Conservation (phyloP, 2,888 invertebrate genomes). For the Tenthredo distinguenda region DNA sequence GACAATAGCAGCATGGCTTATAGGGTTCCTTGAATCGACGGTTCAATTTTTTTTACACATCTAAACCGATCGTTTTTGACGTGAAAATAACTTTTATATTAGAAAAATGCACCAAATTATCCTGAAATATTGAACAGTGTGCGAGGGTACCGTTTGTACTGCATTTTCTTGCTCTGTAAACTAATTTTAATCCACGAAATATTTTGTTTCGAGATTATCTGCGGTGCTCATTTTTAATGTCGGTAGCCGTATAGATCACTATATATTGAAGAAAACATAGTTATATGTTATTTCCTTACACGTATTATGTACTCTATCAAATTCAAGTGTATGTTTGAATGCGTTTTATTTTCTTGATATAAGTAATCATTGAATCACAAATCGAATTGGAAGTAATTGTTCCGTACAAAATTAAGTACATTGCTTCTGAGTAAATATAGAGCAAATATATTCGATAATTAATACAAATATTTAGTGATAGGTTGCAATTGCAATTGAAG, state of each 20-base stretch:
- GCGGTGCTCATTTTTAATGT: neutral
- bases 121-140: neutral
- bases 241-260: neutral
- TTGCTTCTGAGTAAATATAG: conserved; percentile 17
- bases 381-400: conserved; percentile 3
- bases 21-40: neutral
- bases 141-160: neutral
- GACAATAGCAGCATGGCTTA: neutral
- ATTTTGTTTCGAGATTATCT: neutral
- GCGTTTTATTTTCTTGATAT: conserved; percentile 20
- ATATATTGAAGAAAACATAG: neutral
- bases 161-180: neutral
- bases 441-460: neutral
- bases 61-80: neutral
- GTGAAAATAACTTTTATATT: neutral
- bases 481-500: neutral
- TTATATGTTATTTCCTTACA: neutral
- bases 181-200: neutral
- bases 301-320: conserved; percentile 1
- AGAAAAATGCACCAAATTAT: neutral
- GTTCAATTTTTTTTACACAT: neutral
- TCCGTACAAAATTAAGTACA: conserved; percentile 35
- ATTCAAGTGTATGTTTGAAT: conserved; percentile 19
- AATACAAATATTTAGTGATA: conserved; percentile 24
- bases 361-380: conserved; percentile 21